Conservation (phyloP, 2,888 invertebrate genomes). For the Cosmia trapezina region DNA sequence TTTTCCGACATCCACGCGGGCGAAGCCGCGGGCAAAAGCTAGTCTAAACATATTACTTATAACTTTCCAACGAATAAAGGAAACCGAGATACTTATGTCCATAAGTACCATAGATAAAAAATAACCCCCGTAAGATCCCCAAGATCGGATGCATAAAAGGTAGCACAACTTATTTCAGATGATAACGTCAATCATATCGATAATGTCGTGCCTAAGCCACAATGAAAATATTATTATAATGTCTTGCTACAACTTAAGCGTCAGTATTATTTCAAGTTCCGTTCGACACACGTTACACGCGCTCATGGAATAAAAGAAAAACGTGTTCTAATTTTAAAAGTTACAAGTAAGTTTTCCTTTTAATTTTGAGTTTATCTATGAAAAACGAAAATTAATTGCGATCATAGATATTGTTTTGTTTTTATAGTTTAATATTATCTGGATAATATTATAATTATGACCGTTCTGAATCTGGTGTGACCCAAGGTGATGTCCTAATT, state of each 20-base stretch:
- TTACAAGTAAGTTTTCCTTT: constrained; percentile 37
- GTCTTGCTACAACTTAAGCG: constrained; percentile 15
- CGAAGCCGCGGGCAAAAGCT: too few relatives aligned
- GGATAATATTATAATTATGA: too few relatives aligned
- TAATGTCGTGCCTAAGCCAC: constrained; percentile 34
- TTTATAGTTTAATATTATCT: too few relatives aligned
- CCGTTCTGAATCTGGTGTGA: neutral
- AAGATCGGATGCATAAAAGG: constrained; percentile 32
- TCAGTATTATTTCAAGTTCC: constrained; percentile 48
- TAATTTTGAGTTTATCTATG: neutral
- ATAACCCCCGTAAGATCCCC: constrained; percentile 13
- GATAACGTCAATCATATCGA: constrained; percentile 65
- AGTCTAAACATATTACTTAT: neutral
- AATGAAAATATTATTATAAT: constrained; percentile 58
- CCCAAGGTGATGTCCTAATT: neutral
- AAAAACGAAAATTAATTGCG: neutral
- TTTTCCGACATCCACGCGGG: too few relatives aligned
- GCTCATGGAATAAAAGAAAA: constrained; percentile 46
- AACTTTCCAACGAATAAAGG: neutral
- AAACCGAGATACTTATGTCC: neutral
- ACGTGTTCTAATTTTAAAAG: constrained; percentile 24
- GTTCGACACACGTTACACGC: constrained; percentile 26
- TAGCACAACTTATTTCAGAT: constrained; percentile 17
- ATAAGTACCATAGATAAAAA: constrained; percentile 4
- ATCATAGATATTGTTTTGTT: neutral